Conservation (phyloP, 1,140 invertebrate species). For the Cheumatopsyche charites region DNA sequence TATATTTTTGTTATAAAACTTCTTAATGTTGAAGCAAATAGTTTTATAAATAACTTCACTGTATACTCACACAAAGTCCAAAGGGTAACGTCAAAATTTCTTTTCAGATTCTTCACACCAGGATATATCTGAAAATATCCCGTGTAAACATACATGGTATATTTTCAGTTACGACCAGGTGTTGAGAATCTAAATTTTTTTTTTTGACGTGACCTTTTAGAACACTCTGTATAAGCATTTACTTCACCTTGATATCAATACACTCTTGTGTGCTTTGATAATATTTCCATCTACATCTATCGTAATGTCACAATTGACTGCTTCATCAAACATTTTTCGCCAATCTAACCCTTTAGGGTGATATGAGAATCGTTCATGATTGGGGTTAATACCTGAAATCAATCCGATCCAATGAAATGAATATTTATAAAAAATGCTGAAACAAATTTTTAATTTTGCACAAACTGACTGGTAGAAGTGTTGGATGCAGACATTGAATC, state of each 20-base stretch:
- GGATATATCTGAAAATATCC: no score
- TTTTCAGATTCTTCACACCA: no score
- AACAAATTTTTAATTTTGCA: neutral
- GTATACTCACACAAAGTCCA: no score
- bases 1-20: no score
- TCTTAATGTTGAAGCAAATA: no score
- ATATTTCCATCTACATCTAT: constrained; percentile 29
- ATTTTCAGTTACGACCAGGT: no score
- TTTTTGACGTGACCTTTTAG: no score
- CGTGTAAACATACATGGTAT: no score
- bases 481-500: neutral
- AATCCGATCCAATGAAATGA: neutral
- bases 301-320: constrained; percentile 22
- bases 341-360: constrained; percentile 17
- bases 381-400: neutral
- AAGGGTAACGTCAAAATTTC: no score
- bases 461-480: neutral
- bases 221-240: neutral
- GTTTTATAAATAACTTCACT: no score
- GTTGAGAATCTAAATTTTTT: no score
- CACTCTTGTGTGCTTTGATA: constrained; percentile 28
- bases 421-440: neutral
- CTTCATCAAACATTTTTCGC: constrained; percentile 33
- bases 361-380: neutral
- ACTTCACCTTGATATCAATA: constrained; percentile 13